Conservation (phyloP, 2,888 invertebrate genomes). For the Aphodius sticticus region DNA sequence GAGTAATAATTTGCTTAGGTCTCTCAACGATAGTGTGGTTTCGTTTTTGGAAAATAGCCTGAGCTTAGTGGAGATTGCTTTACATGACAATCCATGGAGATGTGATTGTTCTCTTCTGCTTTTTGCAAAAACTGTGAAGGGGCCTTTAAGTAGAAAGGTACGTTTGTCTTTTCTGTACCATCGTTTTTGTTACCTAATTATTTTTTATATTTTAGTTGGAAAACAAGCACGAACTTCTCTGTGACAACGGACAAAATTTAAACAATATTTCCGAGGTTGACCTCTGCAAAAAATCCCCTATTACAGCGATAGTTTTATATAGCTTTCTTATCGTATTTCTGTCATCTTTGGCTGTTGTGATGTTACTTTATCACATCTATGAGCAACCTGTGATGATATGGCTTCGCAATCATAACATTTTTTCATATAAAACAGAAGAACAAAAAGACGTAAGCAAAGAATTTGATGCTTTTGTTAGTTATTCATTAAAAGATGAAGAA, state of each 20-base stretch:
- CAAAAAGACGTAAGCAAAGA: slow-evolving; percentile 72
- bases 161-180: background rate
- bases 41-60: background rate
- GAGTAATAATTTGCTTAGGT: background rate
- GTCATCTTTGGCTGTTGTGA: background rate
- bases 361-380: slow-evolving; percentile 62
- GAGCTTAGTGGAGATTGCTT: background rate
- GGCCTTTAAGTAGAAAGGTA: background rate
- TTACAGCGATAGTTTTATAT: slow-evolving; percentile 17
- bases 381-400: slow-evolving; percentile 73
- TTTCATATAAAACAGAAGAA: slow-evolving; percentile 71
- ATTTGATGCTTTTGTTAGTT: slow-evolving; percentile 85
- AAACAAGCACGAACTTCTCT: background rate
- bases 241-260: slow-evolving; percentile 11
- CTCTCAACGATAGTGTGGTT: background rate
- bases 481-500: slow-evolving; percentile 77
- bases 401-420: slow-evolving; percentile 69
- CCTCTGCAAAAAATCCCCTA: slow-evolving; percentile 22
- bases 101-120: slow-evolving; percentile 33
- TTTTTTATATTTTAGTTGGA: slow-evolving; percentile 16
- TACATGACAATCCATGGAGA: slow-evolving; percentile 23
- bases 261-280: slow-evolving; percentile 18
- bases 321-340: slow-evolving; percentile 28
- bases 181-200: background rate
- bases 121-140: slow-evolving; percentile 29